Percentiles rank a stretch among this genome's conserved stretches.
phyloP scores from a whole-genome alignment of 2,797 vertebrate species.

The Urophycis tenuis region DNA sequence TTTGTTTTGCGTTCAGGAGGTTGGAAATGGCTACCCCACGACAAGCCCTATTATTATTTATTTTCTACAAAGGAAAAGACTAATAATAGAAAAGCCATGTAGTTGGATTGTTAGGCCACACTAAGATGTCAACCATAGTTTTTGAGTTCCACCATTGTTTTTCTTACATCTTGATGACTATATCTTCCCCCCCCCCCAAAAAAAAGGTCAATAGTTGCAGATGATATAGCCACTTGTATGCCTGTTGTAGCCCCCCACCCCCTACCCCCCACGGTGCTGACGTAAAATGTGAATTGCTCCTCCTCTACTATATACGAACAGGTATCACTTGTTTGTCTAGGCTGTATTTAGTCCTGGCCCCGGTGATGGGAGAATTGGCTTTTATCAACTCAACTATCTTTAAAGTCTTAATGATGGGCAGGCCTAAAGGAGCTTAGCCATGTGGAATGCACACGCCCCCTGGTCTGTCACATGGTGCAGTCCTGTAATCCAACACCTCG shows the following conservation, averaged over 20 bases:
- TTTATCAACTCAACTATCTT: constrained; percentile 28
- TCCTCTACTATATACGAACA: constrained; percentile 2
- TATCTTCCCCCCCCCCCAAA: background rate
- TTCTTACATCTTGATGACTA: background rate
- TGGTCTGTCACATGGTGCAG: constrained; percentile 9
- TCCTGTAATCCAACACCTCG: constrained; percentile 25
- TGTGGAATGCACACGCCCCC: constrained; percentile 17
- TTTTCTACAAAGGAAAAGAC: background rate
- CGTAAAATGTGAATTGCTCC: constrained; percentile 19
- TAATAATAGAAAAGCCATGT: constrained; percentile 12
- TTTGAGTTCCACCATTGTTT: background rate
- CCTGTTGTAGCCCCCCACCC: background rate
- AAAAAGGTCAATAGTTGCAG: background rate
- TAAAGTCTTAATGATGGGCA: constrained; percentile 29
- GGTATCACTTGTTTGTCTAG: constrained; percentile 24
- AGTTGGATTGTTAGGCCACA: constrained; percentile 26
- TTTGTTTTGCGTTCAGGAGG: background rate
- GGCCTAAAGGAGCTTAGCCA: constrained; percentile 27
- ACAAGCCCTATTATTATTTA: background rate
- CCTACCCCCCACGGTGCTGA: background rate
- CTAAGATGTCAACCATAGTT: constrained; percentile 15
- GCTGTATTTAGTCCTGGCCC: constrained; percentile 26
- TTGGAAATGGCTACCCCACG: background rate
- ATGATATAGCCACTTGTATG: background rate
- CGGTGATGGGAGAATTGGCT: constrained; percentile 30